phyloP scores from a whole-genome alignment of 2,888 invertebrate genomes.

The Acleris sparsana region DNA sequence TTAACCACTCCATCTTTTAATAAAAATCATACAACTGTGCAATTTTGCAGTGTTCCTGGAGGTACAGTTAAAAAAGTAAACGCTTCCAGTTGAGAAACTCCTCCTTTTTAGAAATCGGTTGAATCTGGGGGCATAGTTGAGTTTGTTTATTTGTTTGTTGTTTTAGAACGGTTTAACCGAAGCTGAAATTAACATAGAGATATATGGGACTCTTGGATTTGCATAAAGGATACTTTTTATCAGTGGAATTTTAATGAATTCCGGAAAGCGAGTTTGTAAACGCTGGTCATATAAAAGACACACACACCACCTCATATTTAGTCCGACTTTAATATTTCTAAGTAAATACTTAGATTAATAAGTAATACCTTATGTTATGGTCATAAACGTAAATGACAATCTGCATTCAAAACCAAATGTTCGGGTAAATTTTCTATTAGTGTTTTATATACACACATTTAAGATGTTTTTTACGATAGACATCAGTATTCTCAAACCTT shows the following conservation, averaged over 20 bases:
- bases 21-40: too few relatives aligned
- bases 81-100: too few relatives aligned
- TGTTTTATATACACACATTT: not conserved
- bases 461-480: not conserved
- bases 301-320: too few relatives aligned
- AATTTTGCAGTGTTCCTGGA: too few relatives aligned
- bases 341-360: too few relatives aligned
- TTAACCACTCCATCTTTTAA: too few relatives aligned
- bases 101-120: too few relatives aligned
- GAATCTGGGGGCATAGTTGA: constrained; percentile 1
- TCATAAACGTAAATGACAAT: too few relatives aligned
- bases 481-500: not conserved
- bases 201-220: constrained; percentile 17
- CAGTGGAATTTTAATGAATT: constrained; percentile 10
- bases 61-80: too few relatives aligned
- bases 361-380: too few relatives aligned
- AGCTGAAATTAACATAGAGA: constrained; percentile 26
- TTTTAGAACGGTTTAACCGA: constrained; percentile 19
- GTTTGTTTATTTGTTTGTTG: constrained; percentile 22
- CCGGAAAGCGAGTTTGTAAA: not conserved
- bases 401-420: not conserved
- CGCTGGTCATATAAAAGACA: not conserved
- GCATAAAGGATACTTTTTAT: constrained; percentile 26
- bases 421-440: not conserved
- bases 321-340: too few relatives aligned